A percentile compares a stretch with the other conserved stretches of the same genome.
Evolutionary conservation across 1,140 invertebrate species (phyloP).

Genomic region (Cydia fagiglandana): DNA sequence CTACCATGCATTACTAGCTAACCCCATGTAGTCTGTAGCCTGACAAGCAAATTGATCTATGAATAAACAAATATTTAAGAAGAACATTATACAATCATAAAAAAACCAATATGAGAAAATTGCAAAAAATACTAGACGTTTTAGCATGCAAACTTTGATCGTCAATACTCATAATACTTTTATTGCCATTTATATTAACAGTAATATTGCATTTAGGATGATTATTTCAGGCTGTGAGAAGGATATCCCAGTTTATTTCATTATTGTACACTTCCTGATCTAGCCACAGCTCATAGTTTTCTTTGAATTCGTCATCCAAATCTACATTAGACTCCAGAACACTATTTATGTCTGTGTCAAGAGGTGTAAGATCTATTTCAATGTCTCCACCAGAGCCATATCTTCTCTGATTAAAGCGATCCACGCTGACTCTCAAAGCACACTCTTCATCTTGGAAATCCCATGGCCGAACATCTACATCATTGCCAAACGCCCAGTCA

Average conservation of each 20-base stretch:
- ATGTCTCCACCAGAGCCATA: conserved; percentile 82
- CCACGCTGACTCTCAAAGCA: conserved; percentile 94
- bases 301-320: conserved; percentile 96
- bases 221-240: conserved; percentile 50
- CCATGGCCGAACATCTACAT: conserved; percentile 98
- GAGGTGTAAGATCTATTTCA: conserved; percentile 86
- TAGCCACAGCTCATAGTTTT: conserved; percentile 97
- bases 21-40: conserved; percentile 5
- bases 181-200: conserved; percentile 15
- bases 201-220: conserved; percentile 17
- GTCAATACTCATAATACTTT: conserved; percentile 15
- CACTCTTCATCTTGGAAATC: conserved; percentile 99
- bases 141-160: conserved; percentile 20
- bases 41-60: conserved; percentile 13
- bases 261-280: conserved; percentile 97
- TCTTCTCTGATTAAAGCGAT: conserved; percentile 96
- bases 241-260: conserved; percentile 87
- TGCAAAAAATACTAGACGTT: conserved; percentile 3
- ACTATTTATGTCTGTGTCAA: conserved; percentile 92
- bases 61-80: not conserved
- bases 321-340: conserved; percentile 90
- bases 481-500: conserved; percentile 99
- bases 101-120: conserved; percentile 12
- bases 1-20: conserved; percentile 9
- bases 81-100: conserved; percentile 23